Evolutionary conservation across 2,888 invertebrate genomes (phyloP).

Genomic region (Eremobia ochroleuca): DNA sequence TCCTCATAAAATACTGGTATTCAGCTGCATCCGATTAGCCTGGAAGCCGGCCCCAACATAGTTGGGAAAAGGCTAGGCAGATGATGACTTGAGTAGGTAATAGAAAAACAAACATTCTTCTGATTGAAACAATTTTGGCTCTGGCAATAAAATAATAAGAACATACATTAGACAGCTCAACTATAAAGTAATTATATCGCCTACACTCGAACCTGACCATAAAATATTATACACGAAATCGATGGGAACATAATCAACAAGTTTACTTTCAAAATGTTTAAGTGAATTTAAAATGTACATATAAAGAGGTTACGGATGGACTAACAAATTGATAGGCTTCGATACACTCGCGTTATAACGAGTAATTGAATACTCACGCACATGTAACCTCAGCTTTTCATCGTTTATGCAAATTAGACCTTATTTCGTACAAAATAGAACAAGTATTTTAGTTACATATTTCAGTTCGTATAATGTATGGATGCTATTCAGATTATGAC

Average conservation of each 20-base stretch:
- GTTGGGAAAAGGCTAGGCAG: no score
- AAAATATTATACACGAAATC: slow-evolving; percentile 83
- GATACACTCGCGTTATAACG: slow-evolving; percentile 81
- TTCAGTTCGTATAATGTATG: slow-evolving; percentile 15
- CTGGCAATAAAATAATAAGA: slow-evolving; percentile 42
- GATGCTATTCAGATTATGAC: slow-evolving; percentile 36
- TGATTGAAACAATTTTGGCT: slow-evolving; percentile 11
- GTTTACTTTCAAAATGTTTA: slow-evolving; percentile 86
- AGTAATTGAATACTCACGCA: slow-evolving; percentile 87
- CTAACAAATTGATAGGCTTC: slow-evolving; percentile 85
- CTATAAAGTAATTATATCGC: slow-evolving; percentile 49
- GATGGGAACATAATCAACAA: slow-evolving; percentile 86
- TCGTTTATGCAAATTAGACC: slow-evolving; percentile 43
- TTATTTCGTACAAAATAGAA: slow-evolving; percentile 36
- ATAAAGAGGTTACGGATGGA: slow-evolving; percentile 75
- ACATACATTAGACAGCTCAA: slow-evolving; percentile 8
- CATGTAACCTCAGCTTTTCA: slow-evolving; percentile 68
- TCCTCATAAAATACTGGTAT: no score
- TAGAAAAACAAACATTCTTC: slow-evolving; percentile 32
- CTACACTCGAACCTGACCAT: slow-evolving; percentile 53
- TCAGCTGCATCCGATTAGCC: no score
- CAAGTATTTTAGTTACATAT: background rate
- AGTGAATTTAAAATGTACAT: slow-evolving; percentile 76
- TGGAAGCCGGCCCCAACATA: no score
- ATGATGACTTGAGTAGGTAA: slow-evolving; percentile 13